Conservation (phyloP, 2,113 vertebrate species). For the Oceanites oceanicus region DNA sequence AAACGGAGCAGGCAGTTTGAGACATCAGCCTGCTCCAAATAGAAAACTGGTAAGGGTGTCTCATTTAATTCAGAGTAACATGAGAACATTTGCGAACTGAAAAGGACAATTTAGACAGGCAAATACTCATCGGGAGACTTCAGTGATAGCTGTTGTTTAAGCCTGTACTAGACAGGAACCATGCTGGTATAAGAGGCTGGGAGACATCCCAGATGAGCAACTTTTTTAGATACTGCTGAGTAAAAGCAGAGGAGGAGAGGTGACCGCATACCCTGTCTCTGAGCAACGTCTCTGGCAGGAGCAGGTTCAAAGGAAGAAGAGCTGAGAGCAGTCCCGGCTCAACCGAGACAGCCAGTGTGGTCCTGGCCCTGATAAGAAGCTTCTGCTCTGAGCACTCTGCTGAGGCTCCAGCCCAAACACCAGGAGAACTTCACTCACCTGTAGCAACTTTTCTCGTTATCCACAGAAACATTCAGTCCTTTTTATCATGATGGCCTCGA, state of each 20-base stretch:
- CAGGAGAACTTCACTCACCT: neutral
- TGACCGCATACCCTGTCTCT: neutral
- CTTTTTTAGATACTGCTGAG: neutral
- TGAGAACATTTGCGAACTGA: neutral
- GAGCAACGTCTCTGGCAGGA: neutral
- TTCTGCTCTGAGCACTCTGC: neutral
- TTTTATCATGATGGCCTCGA: neutral
- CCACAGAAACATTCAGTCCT: neutral
- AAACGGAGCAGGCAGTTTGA: neutral
- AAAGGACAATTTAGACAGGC: neutral
- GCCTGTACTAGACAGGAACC: neutral
- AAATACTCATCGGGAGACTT: neutral
- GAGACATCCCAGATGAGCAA: neutral
- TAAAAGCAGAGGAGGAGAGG: neutral
- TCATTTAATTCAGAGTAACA: neutral
- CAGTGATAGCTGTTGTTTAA: neutral
- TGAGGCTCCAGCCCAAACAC: neutral
- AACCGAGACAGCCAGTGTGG: neutral
- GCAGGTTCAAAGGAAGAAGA: neutral
- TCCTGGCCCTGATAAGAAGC: neutral
- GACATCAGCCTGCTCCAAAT: neutral
- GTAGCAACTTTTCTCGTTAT: neutral
- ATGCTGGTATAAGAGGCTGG: neutral
- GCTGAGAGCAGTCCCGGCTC: neutral
- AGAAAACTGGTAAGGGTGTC: neutral